Evolutionary conservation across 2,888 invertebrate genomes (phyloP), one percentile per base, ranked within the genome.

Genomic region (Julus scandinavius): DNA sequence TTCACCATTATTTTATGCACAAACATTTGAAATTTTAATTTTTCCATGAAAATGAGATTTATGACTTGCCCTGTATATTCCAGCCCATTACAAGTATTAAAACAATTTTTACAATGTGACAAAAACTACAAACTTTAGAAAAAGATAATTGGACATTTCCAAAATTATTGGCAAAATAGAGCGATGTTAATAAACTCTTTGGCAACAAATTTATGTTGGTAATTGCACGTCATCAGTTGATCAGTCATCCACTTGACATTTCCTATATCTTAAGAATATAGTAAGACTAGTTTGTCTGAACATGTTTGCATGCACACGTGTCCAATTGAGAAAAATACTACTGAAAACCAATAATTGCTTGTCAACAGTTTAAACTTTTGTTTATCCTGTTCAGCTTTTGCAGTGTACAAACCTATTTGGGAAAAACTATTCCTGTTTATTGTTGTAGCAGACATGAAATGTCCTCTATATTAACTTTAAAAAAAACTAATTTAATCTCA

Each of bases 341-440:
- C 9, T 9, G 72, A 72, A 58, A 58, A 58, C 58, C n/a, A 58
- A 80, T 80, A 80, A 80, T 80, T 80, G 29, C 80, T 29, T 38
- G 80, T 80, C 80, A 80, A 80, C 80, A 80, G 29, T 38, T 38
- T 80, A 38, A 80, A 80, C 80, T 80, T 80, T 80, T 80, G 80
- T 80, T 80, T 80, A 80, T 29, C 80, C 80, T 29, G 38, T 38
- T 80, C 13, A 80, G 15, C 80, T 13, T 15, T 17, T 54, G 17
- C 17, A 17, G 54, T 54, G 38, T 13, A 11, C 15, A 29, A 15
- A 29, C 80, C 29, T 80, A 80, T 80, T 80, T 80, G 80, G 15
- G 80, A 13, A 80, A 38, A 38, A 29, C 80, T 80, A 11, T 80
- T 40, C 38, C 38, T 80, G 80, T 80, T 80, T 80, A 80, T 80